Evolutionary conservation across 2,888 invertebrate genomes (phyloP).

Genomic region (Sphecodes monilicornis): DNA sequence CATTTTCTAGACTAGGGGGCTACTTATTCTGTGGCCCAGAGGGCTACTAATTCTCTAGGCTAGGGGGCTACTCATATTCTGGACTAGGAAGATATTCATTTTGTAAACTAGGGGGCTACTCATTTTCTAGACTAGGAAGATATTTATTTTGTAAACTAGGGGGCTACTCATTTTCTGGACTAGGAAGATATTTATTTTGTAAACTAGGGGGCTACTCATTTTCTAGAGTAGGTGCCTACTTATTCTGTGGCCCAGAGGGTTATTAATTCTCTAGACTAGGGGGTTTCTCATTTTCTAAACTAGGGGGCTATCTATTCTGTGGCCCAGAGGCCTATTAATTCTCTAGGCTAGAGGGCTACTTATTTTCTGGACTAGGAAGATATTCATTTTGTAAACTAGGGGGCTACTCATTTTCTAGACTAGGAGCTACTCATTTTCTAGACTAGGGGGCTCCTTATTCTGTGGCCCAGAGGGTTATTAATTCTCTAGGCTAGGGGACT

Average conservation of each 20-base stretch:
- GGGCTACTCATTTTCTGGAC: neutral
- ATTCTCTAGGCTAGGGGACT: neutral
- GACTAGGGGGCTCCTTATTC: neutral
- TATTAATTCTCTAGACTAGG: no score
- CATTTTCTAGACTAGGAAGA: neutral
- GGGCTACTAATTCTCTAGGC: neutral
- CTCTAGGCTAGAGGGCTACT: accelerated
- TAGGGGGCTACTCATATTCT: neutral
- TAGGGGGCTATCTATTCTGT: no score
- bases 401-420: neutral
- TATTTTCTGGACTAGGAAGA: neutral
- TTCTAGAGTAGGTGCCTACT: no score
- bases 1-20: neutral
- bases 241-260: no score
- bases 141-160: neutral
- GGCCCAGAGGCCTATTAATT: no score
- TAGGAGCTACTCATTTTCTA: neutral
- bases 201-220: neutral
- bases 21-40: no score
- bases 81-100: neutral
- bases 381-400: neutral
- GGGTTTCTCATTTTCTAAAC: neutral
- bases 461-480: neutral
- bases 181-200: neutral
- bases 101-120: neutral